phyloP scores from a whole-genome alignment of 2,113 vertebrate species.

The Sminthopsis crassicaudata region DNA sequence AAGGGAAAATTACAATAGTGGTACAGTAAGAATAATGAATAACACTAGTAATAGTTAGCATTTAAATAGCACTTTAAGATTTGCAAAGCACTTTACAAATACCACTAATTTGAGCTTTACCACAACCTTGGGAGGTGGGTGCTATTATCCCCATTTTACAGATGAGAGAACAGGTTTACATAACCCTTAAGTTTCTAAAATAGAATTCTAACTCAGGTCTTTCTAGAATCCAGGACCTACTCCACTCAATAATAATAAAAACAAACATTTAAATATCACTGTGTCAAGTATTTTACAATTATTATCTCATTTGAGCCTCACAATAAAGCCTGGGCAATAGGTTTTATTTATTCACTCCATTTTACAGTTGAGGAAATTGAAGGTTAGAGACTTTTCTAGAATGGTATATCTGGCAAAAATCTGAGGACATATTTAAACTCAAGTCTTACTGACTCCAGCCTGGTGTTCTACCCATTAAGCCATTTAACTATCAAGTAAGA shows the following conservation, averaged over 20 bases:
- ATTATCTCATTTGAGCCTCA: not conserved
- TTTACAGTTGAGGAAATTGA: not conserved
- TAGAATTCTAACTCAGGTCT: not conserved
- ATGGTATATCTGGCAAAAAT: not conserved
- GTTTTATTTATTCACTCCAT: not conserved
- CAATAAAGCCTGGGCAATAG: not conserved
- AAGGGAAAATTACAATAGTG: too few species aligned
- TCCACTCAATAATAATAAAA: too few species aligned
- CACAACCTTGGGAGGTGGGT: not conserved
- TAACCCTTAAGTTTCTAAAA: not conserved
- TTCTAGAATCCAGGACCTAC: not conserved
- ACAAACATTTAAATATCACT: not conserved
- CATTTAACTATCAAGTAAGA: not conserved
- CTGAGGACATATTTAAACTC: not conserved
- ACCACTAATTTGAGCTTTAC: too few species aligned
- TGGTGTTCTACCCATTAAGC: not conserved
- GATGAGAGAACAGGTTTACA: not conserved
- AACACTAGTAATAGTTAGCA: too few species aligned
- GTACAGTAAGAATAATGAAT: too few species aligned
- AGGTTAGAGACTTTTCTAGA: not conserved
- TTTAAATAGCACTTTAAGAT: too few species aligned
- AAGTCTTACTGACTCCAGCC: not conserved
- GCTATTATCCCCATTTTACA: not conserved
- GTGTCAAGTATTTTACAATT: not conserved
- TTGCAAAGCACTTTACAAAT: too few species aligned